Evolutionary conservation across 2,797 vertebrate genomes (phyloP).

Genomic region (Fundulus diaphanus): DNA sequence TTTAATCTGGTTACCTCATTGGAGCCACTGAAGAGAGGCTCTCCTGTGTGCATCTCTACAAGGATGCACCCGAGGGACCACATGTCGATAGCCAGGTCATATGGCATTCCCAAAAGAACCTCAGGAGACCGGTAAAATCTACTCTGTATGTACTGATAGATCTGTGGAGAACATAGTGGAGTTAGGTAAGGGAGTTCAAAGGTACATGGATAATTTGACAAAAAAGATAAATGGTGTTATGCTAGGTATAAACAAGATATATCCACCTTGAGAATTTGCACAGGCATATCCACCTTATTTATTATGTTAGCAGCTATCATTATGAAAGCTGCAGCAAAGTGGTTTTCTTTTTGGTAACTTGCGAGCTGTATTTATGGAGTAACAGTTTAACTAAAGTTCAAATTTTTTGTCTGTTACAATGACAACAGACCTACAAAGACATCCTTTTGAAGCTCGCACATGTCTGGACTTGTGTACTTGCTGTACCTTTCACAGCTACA

Average conservation of each 20-base stretch:
- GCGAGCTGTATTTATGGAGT: background rate
- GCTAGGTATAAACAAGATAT: background rate
- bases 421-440: background rate
- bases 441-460: too few species aligned
- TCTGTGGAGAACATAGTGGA: constrained; percentile 70
- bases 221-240: background rate
- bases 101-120: constrained; percentile 92
- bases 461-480: too few species aligned
- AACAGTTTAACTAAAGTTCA: background rate
- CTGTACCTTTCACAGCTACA: too few species aligned
- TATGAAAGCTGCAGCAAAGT: background rate
- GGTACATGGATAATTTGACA: background rate
- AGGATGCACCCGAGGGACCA: constrained; percentile 95
- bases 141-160: constrained; percentile 97
- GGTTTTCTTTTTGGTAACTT: background rate
- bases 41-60: constrained; percentile 95
- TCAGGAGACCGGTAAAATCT: constrained; percentile 94
- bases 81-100: constrained; percentile 95
- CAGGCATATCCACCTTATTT: background rate
- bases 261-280: too few species aligned
- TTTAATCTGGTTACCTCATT: constrained; percentile 84
- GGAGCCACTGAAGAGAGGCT: constrained; percentile 93
- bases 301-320: background rate
- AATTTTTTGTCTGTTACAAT: background rate
- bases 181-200: background rate